Evolutionary conservation across 2,797 vertebrate genomes (phyloP), one percentile per base, ranked within the genome.

Genomic region (Cynodonichthys magdalenae): DNA sequence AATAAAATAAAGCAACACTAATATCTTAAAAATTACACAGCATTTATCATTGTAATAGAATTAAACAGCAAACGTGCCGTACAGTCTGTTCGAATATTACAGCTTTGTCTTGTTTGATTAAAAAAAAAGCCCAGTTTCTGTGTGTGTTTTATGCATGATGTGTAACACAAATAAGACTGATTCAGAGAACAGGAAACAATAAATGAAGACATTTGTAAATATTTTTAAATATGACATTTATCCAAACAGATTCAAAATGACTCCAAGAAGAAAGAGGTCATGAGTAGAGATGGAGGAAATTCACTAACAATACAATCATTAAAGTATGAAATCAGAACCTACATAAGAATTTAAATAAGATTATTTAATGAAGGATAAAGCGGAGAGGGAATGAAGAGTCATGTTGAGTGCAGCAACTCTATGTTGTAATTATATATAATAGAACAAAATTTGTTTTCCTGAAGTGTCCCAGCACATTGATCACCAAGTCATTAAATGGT

Each of bases 361-460:
- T 53, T 59, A 47, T 66, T 63, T 54, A 68, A 12, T 14, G 18
- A 54, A 53, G 52, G 50, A 62, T 3, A 29, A n/a, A 1, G 36
- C 55, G 15, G n/a, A 66, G 27, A 60, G 29, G 27, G 63, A 48
- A 48, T 47, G 50, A 52, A 50, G 18, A 59, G 5, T 11, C 49
- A 42, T 46, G 15, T 61, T 66, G 3, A 12, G 51, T 0, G 20
- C 4, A 58, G 10, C 10, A 61, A 52, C 41, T 67, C 18, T 42
- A 5, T 24, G 14, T 53, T 41, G n/a, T 59, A 48, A 41, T 24
- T 24, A 24, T 24, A 24, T 24, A 24, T 24, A 24, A 24, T 24
- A 24, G 24, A 24, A 3, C 24, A 24, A 2, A 24, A 2, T 24
- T 3, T 24, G n/a, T n/a, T n/a, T n/a, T n/a, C 58, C 24, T 46